These are phyloP conservation scores for Strigamia crassipes DNA, from an alignment of 2,888 invertebrate genomes.

Conservation along the genomic window DNA sequence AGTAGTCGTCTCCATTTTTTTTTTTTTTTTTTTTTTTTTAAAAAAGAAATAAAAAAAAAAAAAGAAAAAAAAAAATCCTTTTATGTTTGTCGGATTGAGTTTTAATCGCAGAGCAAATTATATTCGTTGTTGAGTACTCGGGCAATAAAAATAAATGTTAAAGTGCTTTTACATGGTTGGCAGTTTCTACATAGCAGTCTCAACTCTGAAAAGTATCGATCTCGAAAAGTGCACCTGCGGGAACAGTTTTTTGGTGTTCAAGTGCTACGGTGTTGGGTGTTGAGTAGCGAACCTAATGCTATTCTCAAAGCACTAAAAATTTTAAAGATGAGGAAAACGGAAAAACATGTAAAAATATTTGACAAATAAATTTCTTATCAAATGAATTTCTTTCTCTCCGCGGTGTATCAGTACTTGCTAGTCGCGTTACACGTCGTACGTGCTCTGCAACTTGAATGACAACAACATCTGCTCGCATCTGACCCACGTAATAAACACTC, in stretches of 20 bases:
- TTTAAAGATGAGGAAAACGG: neutral
- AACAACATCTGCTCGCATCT: constrained; percentile 11
- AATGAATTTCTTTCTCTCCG: too few species aligned
- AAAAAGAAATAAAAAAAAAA: too few species aligned
- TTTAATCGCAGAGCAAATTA: constrained; percentile 21
- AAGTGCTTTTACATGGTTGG: constrained; percentile 21
- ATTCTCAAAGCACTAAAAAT: constrained; percentile 21
- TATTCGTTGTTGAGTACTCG: constrained; percentile 4
- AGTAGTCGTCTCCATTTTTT: too few species aligned
- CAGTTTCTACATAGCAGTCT: constrained; percentile 15
- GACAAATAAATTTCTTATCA: neutral
- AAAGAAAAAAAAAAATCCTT: too few species aligned
- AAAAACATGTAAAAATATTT: neutral
- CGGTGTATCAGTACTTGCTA: too few species aligned
- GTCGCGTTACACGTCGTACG: neutral
- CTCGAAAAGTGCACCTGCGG: constrained; percentile 21
- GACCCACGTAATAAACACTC: constrained; percentile 14
- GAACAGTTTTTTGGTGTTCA: constrained; percentile 10
- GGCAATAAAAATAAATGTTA: constrained; percentile 21
- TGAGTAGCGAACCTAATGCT: constrained; percentile 21
- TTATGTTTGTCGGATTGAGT: neutral
- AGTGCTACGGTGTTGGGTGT: constrained; percentile 16
- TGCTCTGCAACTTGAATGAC: constrained; percentile 4
- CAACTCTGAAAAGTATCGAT: constrained; percentile 21
- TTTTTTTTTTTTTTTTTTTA: too few species aligned